These are phyloP conservation scores for Hippocampus guttulatus DNA, from an alignment of 2,113 vertebrate genomes.

Conservation along the genomic window DNA sequence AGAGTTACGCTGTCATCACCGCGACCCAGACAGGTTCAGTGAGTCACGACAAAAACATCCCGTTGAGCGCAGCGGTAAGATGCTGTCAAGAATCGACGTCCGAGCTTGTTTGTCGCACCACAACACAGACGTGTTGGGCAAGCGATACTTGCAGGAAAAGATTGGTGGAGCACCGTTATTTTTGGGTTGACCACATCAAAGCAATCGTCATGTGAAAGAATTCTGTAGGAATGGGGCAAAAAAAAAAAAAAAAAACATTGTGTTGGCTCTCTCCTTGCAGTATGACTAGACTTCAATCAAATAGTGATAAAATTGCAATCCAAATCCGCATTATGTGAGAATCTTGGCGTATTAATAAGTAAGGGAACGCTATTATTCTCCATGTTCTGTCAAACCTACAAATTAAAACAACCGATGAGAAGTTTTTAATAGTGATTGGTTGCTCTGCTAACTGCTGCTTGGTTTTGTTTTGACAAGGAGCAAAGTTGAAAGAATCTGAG, in stretches of 20 bases:
- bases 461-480: background rate
- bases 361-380: background rate
- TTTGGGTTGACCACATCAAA: constrained; percentile 37
- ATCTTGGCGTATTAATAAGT: background rate
- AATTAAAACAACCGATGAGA: background rate
- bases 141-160: constrained; percentile 28
- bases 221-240: background rate
- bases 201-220: constrained; percentile 7
- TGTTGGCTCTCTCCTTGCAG: background rate
- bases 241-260: background rate
- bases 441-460: background rate
- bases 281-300: background rate
- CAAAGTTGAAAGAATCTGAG: background rate
- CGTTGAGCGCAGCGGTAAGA: constrained; percentile 11
- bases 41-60: constrained; percentile 24
- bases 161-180: constrained; percentile 1
- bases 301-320: background rate
- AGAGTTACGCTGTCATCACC: constrained; percentile 11
- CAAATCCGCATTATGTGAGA: background rate
- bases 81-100: constrained; percentile 17
- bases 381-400: background rate
- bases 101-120: constrained; percentile 36
- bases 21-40: constrained; percentile 30
- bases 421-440: background rate
- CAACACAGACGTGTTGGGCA: constrained; percentile 27